These are phyloP conservation scores for Tenebrio molitor DNA, from an alignment of 1,140 invertebrate genomes.

Conservation along the genomic window DNA sequence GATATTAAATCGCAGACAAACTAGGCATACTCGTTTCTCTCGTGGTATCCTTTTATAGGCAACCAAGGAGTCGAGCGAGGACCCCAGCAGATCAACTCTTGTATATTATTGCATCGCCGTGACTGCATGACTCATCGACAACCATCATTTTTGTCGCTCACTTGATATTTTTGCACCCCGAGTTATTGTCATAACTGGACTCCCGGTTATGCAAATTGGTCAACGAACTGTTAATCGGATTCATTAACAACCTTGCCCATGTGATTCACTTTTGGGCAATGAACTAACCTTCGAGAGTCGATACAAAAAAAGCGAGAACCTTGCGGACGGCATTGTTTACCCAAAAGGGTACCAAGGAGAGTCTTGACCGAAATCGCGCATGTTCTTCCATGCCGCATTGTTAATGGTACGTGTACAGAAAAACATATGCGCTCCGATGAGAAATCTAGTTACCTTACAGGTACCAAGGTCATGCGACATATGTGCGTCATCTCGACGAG, in stretches of 20 bases:
- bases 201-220: conserved; percentile 29
- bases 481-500: not conserved
- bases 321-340: conserved; percentile 7
- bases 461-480: conserved; percentile 28
- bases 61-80: conserved; percentile 29
- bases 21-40: conserved; percentile 36
- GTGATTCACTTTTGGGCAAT: conserved; percentile 17
- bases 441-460: conserved; percentile 26
- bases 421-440: conserved; percentile 9
- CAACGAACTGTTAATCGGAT: conserved; percentile 18
- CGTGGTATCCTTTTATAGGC: conserved; percentile 29
- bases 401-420: conserved; percentile 2
- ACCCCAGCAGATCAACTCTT: conserved; percentile 29
- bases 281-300: conserved; percentile 14
- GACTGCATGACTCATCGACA: conserved; percentile 31
- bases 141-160: not conserved
- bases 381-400: conserved; percentile 1
- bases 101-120: conserved; percentile 7
- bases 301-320: not conserved
- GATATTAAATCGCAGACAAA: conserved; percentile 38
- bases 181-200: conserved; percentile 20
- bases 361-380: conserved; percentile 3
- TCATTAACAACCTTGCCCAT: conserved; percentile 4
- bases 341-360: conserved; percentile 26
- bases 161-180: conserved; percentile 17